Conservation (phyloP, 2,797 vertebrate species). For the Gymnothorax javanicus region DNA sequence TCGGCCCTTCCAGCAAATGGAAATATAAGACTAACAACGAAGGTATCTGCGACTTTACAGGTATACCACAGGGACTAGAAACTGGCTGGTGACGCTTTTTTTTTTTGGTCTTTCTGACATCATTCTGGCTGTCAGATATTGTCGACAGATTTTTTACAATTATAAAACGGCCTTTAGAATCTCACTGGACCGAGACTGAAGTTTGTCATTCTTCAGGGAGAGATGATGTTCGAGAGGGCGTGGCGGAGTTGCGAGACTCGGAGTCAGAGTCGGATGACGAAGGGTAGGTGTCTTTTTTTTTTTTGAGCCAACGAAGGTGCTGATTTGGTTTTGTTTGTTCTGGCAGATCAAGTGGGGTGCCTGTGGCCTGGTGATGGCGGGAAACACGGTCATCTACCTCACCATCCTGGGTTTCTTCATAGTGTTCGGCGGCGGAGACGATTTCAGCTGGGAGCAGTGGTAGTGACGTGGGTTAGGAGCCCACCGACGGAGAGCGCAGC, state of each 20-base stretch:
- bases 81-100: too few relatives aligned
- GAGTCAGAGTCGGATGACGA: not conserved
- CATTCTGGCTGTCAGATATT: too few relatives aligned
- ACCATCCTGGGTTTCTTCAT: conserved; percentile 94
- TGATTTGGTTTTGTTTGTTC: conserved; percentile 48
- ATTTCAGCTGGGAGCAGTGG: conserved; percentile 97
- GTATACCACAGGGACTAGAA: too few relatives aligned
- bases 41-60: too few relatives aligned
- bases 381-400: conserved; percentile 90
- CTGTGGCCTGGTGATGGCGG: conserved; percentile 91
- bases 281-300: not conserved
- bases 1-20: too few relatives aligned
- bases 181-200: too few relatives aligned
- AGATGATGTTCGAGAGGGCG: not conserved
- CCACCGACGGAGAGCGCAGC: not conserved
- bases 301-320: not conserved
- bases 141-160: too few relatives aligned
- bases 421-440: conserved; percentile 88
- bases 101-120: too few relatives aligned
- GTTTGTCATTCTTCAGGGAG: not conserved
- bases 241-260: not conserved
- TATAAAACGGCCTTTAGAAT: too few relatives aligned
- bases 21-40: too few relatives aligned
- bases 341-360: conserved; percentile 93
- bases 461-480: conserved; percentile 59